A percentile compares a stretch with the other conserved stretches of the same genome.
These are phyloP conservation scores for Sterna hirundo DNA, from an alignment of 2,113 vertebrate genomes.

Conservation along the genomic window DNA sequence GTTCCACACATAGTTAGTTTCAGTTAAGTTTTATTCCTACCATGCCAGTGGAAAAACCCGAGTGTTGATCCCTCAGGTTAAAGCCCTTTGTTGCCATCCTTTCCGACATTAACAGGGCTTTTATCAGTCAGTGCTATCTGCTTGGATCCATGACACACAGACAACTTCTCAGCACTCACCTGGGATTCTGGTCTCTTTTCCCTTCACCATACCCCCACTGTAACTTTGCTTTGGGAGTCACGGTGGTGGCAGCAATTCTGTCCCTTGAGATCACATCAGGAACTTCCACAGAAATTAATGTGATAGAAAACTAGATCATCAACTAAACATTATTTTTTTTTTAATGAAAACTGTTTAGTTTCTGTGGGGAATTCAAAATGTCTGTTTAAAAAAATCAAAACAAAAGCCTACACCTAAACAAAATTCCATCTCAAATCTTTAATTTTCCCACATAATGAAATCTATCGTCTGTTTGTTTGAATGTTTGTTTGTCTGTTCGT, in stretches of 20 bases:
- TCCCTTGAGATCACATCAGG: neutral
- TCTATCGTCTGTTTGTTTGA: neutral
- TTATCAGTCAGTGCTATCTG: neutral
- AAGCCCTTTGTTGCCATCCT: neutral
- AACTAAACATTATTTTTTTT: neutral
- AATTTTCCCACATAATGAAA: neutral
- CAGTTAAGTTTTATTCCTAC: neutral
- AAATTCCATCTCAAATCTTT: neutral
- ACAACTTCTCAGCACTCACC: neutral
- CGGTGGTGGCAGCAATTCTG: neutral
- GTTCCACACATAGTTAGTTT: neutral
- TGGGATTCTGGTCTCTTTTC: neutral
- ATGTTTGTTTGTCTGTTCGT: neutral
- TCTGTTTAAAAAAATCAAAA: neutral
- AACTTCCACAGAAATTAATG: neutral
- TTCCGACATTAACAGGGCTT: neutral
- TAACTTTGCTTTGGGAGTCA: neutral
- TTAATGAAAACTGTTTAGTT: neutral
- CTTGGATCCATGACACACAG: neutral
- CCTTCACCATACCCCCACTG: rapidly evolving
- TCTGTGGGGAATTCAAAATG: neutral
- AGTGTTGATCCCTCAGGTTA: neutral
- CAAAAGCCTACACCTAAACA: neutral
- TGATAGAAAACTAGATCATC: neutral
- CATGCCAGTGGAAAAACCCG: neutral